Evolutionary conservation across 2,888 invertebrate genomes (phyloP), one percentile per base, ranked within the genome.

Genomic region (Metalampra italica): DNA sequence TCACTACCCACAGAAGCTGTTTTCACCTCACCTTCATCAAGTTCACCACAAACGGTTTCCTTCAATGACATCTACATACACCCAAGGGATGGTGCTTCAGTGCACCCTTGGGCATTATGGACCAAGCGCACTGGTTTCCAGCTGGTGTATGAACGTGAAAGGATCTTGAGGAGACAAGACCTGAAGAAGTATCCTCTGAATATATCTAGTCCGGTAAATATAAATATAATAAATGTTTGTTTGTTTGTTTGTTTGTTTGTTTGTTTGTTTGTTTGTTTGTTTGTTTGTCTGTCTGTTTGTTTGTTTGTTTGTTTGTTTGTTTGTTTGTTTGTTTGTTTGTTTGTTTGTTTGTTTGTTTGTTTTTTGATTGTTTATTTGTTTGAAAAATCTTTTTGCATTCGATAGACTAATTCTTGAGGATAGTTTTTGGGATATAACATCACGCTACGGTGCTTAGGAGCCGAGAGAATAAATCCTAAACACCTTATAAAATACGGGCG

Each of bases 61-160:
- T 39, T 45, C 14, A 55, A 74, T 14, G 83, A 85, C 48, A 60
- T 77, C 0, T 73, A 78, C 53, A 52, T 75, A 0, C 82, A 84
- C 47, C 83, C 79, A 0, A 54, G 60, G 41, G 67, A 73, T 22
- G 78, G 77, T 0, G 59, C 62, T 0, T 59, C 74, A 0, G 3
- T 56, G 3, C 64, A 79, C 53, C 59, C 69, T 0, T 86, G 85
- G 86, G 85, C 72, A 0, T 22, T 53, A n/a, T 84, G 82, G 81
- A 62, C 56, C 8, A 9, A 46, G 0, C 13, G 14, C n/a, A 36
- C 45, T 0, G 75, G 77, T 0, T 53, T 87, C 0, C 56, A 64
- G 36, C 49, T 78, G 1, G 57, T 59, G 1, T 56, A 72, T 11
- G 77, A 79, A 1, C 59, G 62, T 0, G 64, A 71, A 9, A 71